Evolutionary conservation across 2,113 vertebrate genomes (phyloP).

Genomic region (Brachyhypopomus occidentalis): DNA sequence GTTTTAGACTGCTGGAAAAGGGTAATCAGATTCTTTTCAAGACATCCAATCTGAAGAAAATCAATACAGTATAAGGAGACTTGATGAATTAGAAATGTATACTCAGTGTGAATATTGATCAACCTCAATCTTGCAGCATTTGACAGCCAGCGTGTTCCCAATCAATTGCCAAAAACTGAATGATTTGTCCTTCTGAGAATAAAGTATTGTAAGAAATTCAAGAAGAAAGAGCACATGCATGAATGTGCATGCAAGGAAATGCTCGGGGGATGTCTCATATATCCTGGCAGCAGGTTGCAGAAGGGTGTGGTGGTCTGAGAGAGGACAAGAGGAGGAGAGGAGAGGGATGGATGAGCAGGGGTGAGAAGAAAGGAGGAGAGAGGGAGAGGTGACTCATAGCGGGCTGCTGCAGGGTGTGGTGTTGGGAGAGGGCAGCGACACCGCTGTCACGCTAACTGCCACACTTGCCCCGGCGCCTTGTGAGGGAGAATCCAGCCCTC

Average conservation of each 20-base stretch:
- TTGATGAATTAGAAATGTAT: constrained; percentile 77
- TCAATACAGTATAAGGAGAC: constrained; percentile 75
- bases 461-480: not conserved
- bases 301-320: constrained; percentile 17
- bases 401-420: constrained; percentile 49
- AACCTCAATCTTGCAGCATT: constrained; percentile 63
- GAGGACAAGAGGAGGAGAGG: not conserved
- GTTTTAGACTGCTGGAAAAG: constrained; percentile 56
- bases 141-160: constrained; percentile 60
- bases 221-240: not conserved
- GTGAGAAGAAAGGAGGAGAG: not conserved
- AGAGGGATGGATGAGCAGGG: not conserved
- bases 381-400: constrained; percentile 36
- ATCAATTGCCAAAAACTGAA: constrained; percentile 56
- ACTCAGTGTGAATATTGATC: constrained; percentile 73
- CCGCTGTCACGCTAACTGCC: not conserved
- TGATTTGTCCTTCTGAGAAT: constrained; percentile 10
- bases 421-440: constrained; percentile 15
- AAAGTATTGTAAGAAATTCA: constrained; percentile 27
- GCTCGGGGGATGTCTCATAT: too few species aligned
- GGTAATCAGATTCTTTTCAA: constrained; percentile 68
- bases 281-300: not conserved
- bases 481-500: not conserved
- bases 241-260: not conserved
- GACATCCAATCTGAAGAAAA: constrained; percentile 63